Evolutionary conservation across 2,797 vertebrate genomes (phyloP).

Genomic region (Fringilla coelebs): DNA sequence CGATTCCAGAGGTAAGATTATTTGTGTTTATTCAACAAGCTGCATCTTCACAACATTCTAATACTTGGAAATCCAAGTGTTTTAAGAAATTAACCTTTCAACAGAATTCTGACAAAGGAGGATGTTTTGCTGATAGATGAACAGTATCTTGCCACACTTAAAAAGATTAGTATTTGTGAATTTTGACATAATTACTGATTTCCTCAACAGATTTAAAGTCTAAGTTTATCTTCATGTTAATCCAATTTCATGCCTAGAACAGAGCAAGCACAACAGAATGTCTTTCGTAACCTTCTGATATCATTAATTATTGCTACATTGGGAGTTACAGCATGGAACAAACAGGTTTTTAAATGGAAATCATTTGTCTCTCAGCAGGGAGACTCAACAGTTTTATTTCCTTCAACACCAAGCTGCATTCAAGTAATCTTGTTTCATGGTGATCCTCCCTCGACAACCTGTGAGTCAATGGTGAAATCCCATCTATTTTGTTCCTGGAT

Average conservation of each 20-base stretch:
- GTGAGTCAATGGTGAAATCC: conserved; percentile 66
- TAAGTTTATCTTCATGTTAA: conserved; percentile 74
- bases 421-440: conserved; percentile 55
- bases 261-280: conserved; percentile 67
- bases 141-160: neutral
- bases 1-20: neutral
- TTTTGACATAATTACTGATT: conserved; percentile 71
- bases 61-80: neutral
- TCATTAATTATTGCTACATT: conserved; percentile 81
- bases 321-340: conserved; percentile 76
- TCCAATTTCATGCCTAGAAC: conserved; percentile 77
- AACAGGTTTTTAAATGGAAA: conserved; percentile 82
- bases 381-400: conserved; percentile 74
- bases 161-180: conserved; percentile 57
- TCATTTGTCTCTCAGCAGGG: conserved; percentile 86
- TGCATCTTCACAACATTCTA: neutral
- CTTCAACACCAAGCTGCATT: conserved; percentile 44
- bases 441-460: conserved; percentile 52
- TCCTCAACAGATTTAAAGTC: conserved; percentile 67
- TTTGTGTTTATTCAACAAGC: neutral
- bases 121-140: neutral
- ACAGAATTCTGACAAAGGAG: neutral
- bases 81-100: neutral
- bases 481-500: conserved; percentile 79
- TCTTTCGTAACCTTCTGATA: conserved; percentile 75